These are phyloP conservation scores for Platyscapa corneri DNA, from an alignment of 1,140 invertebrate species.

Conservation along the genomic window DNA sequence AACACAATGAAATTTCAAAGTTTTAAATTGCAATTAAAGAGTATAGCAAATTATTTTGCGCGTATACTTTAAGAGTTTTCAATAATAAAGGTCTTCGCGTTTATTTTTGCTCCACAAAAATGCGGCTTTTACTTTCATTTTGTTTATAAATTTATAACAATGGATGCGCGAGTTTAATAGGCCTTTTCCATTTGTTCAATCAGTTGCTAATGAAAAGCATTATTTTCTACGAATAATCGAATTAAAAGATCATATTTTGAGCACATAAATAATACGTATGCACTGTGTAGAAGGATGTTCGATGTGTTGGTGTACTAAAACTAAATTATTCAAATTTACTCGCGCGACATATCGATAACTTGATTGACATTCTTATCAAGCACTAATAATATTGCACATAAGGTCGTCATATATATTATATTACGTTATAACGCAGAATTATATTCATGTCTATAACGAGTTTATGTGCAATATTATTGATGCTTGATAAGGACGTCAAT, in stretches of 20 bases:
- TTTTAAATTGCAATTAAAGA: no score
- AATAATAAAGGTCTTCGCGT: not conserved
- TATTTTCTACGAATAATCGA: not conserved
- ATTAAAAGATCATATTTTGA: not conserved
- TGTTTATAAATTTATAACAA: no score
- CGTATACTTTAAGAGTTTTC: not conserved
- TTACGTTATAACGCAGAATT: constrained; percentile 14
- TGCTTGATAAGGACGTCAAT: constrained; percentile 14
- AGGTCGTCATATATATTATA: constrained; percentile 28
- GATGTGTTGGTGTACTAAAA: not conserved
- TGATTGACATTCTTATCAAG: constrained; percentile 25
- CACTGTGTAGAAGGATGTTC: not conserved
- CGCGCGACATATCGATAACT: not conserved
- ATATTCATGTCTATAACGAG: constrained; percentile 25
- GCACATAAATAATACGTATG: not conserved
- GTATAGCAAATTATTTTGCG: no score
- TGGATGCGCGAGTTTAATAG: no score
- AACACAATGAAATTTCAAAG: no score
- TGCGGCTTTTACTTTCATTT: no score
- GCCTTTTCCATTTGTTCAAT: no score
- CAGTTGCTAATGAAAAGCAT: no score
- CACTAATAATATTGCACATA: constrained; percentile 10
- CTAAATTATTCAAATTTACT: not conserved
- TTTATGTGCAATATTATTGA: constrained; percentile 30
- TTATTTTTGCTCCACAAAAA: no score